A percentile compares a stretch with the other conserved stretches of the same genome.
phyloP scores from a whole-genome alignment of 1,140 invertebrate species.

The Nylanderia fulva region DNA sequence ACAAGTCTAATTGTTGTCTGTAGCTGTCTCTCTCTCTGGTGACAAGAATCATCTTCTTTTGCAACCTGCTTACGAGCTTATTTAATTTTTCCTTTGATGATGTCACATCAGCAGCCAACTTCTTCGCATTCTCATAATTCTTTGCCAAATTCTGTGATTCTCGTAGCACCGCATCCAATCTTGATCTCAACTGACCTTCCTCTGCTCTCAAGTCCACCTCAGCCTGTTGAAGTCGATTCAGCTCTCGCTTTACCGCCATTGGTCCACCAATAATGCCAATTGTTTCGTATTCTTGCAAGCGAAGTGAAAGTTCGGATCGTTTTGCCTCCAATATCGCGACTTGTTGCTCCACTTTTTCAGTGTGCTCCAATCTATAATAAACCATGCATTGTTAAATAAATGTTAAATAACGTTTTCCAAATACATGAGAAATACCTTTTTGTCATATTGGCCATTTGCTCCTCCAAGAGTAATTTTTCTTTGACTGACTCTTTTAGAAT shows the following conservation, averaged over 20 bases:
- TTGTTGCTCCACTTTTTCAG: conserved; percentile 80
- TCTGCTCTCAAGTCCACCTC: conserved; percentile 80
- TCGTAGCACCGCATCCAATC: conserved; percentile 77
- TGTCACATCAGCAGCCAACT: conserved; percentile 77
- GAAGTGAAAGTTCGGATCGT: conserved; percentile 76
- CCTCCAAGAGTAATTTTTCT: conserved; percentile 83
- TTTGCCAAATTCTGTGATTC: conserved; percentile 74
- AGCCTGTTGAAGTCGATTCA: conserved; percentile 82
- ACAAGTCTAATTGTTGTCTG: conserved; percentile 92
- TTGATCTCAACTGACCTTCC: conserved; percentile 80
- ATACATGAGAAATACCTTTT: conserved; percentile 70
- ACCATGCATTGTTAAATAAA: neutral
- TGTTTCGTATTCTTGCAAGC: conserved; percentile 80
- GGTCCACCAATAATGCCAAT: conserved; percentile 81
- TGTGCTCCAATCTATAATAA: conserved; percentile 78
- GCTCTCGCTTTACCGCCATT: conserved; percentile 77
- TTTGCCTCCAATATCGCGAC: conserved; percentile 75
- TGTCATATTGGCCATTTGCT: conserved; percentile 81
- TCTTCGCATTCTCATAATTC: conserved; percentile 82
- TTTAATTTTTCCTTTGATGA: conserved; percentile 81
- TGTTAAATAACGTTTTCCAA: neutral
- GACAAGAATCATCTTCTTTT: conserved; percentile 88
- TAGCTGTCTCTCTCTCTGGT: conserved; percentile 92
- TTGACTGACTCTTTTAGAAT: conserved; percentile 80
- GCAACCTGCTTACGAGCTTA: conserved; percentile 84